Evolutionary conservation across 2,113 vertebrate species (phyloP), one percentile per base, ranked within the genome.

Genomic region (Tetrax tetrax): DNA sequence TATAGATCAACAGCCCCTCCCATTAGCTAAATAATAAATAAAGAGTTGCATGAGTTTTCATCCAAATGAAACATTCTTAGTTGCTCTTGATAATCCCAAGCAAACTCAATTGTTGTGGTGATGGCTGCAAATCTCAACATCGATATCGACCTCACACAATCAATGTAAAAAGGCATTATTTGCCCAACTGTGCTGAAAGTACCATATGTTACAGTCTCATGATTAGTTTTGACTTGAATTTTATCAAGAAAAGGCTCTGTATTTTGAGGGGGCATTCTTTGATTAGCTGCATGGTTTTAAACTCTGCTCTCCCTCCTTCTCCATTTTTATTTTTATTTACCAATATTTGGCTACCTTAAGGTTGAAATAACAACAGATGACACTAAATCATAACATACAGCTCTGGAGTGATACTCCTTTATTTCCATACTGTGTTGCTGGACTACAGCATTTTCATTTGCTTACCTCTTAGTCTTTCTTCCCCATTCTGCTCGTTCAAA

Each of bases 21-120:
- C 60, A 81, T 43, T 80, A 91, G 41, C 57, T 86, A 86, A 93
- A 72, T 91, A 93, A 89, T 88, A 82, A 90, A 81, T 84, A 72
- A 79, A 89, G 71, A 60, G 33, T 70, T 69, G 56, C 25, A n/a
- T 29, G 74, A 75, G 20, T 92, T 95, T 92, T 96, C 57, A 79
- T 60, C 83, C 53, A 83, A 76, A 83, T 29, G 2, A 87, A 89
- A 31, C 12, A 15, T 72, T 82, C 23, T 53, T 64, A 57, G 25
- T 94, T 91, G 72, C 45, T 91, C 47, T 51, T 84, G 54, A 43
- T 78, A 38, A 80, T 77, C 41, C 31, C 59, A 84, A n/a, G 51
- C 21, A 89, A 89, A 74, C 45, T 60, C 29, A 57, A 0, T 59
- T 86, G 63, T 72, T 72, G 60, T 6, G 3, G 15, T n/a, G 72